These are phyloP conservation scores for Drosophila ohnishii DNA, from an alignment of 1,140 invertebrate genomes.

Conservation along the genomic window DNA sequence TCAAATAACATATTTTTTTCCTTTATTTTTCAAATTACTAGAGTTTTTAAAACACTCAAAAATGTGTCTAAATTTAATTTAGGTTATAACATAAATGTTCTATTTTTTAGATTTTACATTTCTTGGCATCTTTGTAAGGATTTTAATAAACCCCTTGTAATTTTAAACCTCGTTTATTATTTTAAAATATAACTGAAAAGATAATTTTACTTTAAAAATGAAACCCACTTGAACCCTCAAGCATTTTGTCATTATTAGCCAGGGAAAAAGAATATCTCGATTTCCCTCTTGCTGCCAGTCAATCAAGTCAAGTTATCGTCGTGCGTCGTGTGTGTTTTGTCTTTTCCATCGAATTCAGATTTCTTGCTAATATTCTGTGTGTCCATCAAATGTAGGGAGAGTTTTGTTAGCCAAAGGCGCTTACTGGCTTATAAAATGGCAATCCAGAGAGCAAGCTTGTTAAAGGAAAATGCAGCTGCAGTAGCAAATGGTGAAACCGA, in stretches of 20 bases:
- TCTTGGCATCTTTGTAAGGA: too few species aligned
- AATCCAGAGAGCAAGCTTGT: slow-evolving; percentile 28
- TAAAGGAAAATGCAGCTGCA: slow-evolving; percentile 24
- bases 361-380: slow-evolving; percentile 18
- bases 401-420: slow-evolving; percentile 49
- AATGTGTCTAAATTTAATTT: not conserved
- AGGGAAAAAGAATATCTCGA: not conserved
- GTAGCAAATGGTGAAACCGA: not conserved
- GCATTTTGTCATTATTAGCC: slow-evolving; percentile 11
- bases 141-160: too few species aligned
- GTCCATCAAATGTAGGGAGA: slow-evolving; percentile 8
- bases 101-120: too few species aligned
- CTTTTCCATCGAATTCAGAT: slow-evolving; percentile 14
- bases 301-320: not conserved
- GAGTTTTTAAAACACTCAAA: not conserved
- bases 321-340: not conserved
- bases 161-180: not conserved
- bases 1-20: not conserved
- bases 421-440: slow-evolving; percentile 61
- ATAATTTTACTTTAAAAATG: not conserved
- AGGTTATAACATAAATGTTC: too few species aligned
- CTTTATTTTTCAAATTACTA: too few species aligned
- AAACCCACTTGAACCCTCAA: not conserved
- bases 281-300: not conserved
- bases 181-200: not conserved